Evolutionary conservation across 2,797 vertebrate genomes (phyloP).

Genomic region (Rhinella marina): DNA sequence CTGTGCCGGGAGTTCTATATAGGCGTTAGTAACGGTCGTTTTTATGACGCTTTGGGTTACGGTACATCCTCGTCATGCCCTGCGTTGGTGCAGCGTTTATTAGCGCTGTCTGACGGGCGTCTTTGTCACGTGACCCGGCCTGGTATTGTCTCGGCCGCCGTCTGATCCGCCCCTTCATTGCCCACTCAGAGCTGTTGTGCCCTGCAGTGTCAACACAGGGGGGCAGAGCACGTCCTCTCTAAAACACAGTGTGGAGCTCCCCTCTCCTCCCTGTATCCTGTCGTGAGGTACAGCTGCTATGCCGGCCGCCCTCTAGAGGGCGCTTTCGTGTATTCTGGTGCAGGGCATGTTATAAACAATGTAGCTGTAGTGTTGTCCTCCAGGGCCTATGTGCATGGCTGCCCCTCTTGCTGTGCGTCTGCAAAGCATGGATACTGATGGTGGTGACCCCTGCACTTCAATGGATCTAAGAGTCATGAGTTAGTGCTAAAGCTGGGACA

Average conservation of each 20-base stretch:
- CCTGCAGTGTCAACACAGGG: slow-evolving; percentile 21
- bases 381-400: too few species aligned
- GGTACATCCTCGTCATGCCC: too few species aligned
- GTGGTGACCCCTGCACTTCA: too few species aligned
- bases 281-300: slow-evolving; percentile 42
- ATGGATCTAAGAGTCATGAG: too few species aligned
- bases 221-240: slow-evolving; percentile 62
- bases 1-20: neutral
- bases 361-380: too few species aligned
- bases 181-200: slow-evolving; percentile 19
- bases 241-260: slow-evolving; percentile 65
- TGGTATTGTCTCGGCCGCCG: too few species aligned
- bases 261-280: slow-evolving; percentile 67
- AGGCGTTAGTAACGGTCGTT: neutral
- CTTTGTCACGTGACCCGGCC: neutral
- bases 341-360: too few species aligned
- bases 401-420: too few species aligned
- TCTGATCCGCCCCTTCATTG: slow-evolving; percentile 2
- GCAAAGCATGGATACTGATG: too few species aligned
- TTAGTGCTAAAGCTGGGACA: too few species aligned
- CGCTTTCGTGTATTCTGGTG: too few species aligned
- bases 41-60: neutral
- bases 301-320: neutral
- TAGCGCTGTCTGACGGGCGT: neutral
- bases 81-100: too few species aligned